These are phyloP conservation scores for Scolopax bukidnonensis DNA, from an alignment of 2,797 vertebrate species.

Conservation along the genomic window DNA sequence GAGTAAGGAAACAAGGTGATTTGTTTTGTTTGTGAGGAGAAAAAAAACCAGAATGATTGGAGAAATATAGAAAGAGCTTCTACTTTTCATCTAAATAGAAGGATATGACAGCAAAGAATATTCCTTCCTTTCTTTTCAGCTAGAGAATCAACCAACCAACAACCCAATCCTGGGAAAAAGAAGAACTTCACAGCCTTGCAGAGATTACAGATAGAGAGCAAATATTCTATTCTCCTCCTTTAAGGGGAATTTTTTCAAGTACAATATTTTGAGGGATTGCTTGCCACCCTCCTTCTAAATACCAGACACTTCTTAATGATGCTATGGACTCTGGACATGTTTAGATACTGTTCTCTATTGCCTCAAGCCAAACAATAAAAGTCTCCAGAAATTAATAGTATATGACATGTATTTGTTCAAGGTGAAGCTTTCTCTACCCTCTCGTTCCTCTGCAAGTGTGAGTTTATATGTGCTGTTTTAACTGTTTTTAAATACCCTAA, in stretches of 20 bases:
- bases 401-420: not conserved
- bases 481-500: not conserved
- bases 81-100: not conserved
- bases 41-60: not conserved
- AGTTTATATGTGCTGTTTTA: not conserved
- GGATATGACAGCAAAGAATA: not conserved
- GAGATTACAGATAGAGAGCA: not conserved
- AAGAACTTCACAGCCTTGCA: not conserved
- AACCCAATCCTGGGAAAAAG: not conserved
- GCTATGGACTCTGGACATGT: not conserved
- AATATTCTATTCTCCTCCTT: not conserved
- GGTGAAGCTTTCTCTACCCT: not conserved
- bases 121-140: not conserved
- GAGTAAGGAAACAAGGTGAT: not conserved
- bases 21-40: not conserved
- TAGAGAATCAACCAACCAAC: not conserved
- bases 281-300: not conserved
- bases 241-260: not conserved
- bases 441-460: not conserved
- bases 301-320: not conserved
- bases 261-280: not conserved
- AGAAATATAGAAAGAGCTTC: not conserved
- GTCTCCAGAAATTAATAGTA: not conserved
- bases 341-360: not conserved
- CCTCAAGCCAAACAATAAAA: not conserved